Conservation (phyloP, 2,888 invertebrate genomes). For the Scaptomyza flava region DNA sequence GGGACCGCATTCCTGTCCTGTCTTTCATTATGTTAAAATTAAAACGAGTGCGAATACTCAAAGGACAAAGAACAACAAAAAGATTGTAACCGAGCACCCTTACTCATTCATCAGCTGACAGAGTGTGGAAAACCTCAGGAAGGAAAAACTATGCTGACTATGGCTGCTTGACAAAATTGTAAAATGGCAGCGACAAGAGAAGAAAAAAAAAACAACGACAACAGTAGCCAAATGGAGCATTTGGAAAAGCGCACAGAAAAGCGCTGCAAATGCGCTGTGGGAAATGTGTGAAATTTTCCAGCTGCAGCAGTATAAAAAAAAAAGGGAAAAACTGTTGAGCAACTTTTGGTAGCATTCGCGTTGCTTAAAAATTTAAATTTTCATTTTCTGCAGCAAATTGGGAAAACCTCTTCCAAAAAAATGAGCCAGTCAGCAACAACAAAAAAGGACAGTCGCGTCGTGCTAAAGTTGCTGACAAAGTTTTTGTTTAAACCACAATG, state of each 20-base stretch:
- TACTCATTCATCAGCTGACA: slow-evolving; percentile 63
- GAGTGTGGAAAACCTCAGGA: slow-evolving; percentile 22
- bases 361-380: slow-evolving; percentile 81
- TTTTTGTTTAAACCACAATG: slow-evolving; percentile 63
- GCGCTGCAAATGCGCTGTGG: slow-evolving; percentile 68
- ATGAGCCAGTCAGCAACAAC: slow-evolving; percentile 6
- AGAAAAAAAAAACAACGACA: background rate
- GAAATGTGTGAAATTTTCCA: slow-evolving; percentile 77
- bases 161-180: slow-evolving; percentile 62
- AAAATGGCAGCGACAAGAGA: slow-evolving; percentile 40
- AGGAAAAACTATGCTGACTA: slow-evolving; percentile 24
- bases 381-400: slow-evolving; percentile 77
- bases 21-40: slow-evolving; percentile 59
- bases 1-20: slow-evolving; percentile 50
- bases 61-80: slow-evolving; percentile 6
- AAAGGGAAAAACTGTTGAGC: slow-evolving; percentile 37
- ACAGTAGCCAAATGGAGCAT: slow-evolving; percentile 34
- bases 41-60: slow-evolving; percentile 41
- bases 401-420: slow-evolving; percentile 29
- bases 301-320: slow-evolving; percentile 55
- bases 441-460: slow-evolving; percentile 36
- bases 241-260: slow-evolving; percentile 54
- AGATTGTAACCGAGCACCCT: slow-evolving; percentile 18
- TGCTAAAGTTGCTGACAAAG: slow-evolving; percentile 41
- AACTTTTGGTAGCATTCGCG: slow-evolving; percentile 66